Base-by-base conservation (phyloP, 2,113 vertebrate species). In the Indri indri region DNA sequence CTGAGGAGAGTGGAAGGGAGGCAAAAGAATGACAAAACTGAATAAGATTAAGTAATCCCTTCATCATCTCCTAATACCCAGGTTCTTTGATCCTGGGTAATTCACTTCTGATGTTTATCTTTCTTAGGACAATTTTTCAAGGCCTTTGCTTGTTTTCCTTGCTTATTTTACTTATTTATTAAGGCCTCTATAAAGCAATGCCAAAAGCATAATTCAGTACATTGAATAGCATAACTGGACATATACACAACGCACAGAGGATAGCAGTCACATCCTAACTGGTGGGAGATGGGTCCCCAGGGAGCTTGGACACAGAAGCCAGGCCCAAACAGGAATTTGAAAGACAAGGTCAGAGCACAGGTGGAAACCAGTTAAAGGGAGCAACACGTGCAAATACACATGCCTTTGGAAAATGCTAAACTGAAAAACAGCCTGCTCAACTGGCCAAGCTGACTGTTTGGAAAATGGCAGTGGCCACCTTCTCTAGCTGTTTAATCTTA, bases 231-330 rank as follows among this genome's bases (percentile, higher is more conserved):
- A 1, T 63, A 63, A 50, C 3, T 85, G 13, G 8, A 59, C 34
- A 18, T 3, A 20, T 1, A 76, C 79, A 50, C 1, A 61, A 40
- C 80, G 37, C 68, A 40, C 40, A 57, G 42, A 59, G 9, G 40
- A 3, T 3, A 25, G 13, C 1, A 23, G 42, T 2, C 8, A 3
- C 2, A 27, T 34, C 8, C 23, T 50, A 9, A n/a, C 5, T 10
- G 4, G 9, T 7, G 14, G 14, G 7, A 61, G 80, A 16, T 27
- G 6, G 10, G 34, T 54, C 54, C 81, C n/a, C 8, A 17, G 6
- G 7, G 40, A 54, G 34, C 65, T 4, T 3, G 81, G 42, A 9
- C 45, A 45, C 18, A 65, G 34, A 85, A 61, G 37, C 27, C 50
- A 47, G 45, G 2, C 23, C 59, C 20, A 52, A 17, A 34, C 0